Evolutionary conservation across 2,797 vertebrate genomes (phyloP).

Genomic region (Myoxocephalus aenaeus): DNA sequence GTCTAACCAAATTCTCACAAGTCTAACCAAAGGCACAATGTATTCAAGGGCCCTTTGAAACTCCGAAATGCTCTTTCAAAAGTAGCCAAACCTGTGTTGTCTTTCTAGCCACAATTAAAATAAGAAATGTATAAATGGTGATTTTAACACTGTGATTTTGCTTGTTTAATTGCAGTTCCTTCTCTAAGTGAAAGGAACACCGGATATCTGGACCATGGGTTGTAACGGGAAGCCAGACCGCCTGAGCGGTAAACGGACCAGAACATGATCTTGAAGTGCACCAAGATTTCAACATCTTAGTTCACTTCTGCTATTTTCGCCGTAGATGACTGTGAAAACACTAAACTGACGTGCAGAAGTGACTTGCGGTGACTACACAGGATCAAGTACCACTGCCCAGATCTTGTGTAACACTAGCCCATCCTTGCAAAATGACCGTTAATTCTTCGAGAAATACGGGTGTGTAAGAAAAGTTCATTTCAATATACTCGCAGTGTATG

Average conservation of each 20-base stretch:
- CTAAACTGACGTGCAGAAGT: constrained; percentile 74
- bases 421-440: constrained; percentile 75
- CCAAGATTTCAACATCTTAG: constrained; percentile 84
- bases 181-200: constrained; percentile 56
- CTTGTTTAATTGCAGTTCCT: constrained; percentile 54
- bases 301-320: constrained; percentile 86
- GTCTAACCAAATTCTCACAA: not conserved
- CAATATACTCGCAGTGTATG: not conserved
- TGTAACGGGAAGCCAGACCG: constrained; percentile 77
- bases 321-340: constrained; percentile 72
- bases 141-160: constrained; percentile 47
- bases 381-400: constrained; percentile 74
- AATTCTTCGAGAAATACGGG: constrained; percentile 38
- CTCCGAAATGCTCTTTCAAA: not conserved
- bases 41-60: not conserved
- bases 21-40: not conserved
- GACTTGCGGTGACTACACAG: constrained; percentile 79
- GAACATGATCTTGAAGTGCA: constrained; percentile 73
- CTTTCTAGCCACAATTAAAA: constrained; percentile 8
- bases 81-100: not conserved
- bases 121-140: not conserved
- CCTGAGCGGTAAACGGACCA: constrained; percentile 78
- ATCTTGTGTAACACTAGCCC: constrained; percentile 80
- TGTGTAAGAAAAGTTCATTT: constrained; percentile 13
- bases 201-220: constrained; percentile 70